phyloP scores from a whole-genome alignment of 2,113 vertebrate species.

The Raja brachyura region DNA sequence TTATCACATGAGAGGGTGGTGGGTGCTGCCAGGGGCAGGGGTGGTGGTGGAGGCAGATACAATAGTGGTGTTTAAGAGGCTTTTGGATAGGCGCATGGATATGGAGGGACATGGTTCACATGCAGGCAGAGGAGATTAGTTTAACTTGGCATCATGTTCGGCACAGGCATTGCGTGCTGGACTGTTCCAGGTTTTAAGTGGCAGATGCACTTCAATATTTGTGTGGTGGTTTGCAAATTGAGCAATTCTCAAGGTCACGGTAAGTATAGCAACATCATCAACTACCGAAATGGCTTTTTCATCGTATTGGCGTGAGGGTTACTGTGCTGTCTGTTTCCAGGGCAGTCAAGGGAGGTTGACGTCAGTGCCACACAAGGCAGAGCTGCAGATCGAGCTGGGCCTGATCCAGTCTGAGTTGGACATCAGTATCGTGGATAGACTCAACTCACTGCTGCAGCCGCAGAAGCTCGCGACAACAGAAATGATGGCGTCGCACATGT shows the following conservation, averaged over 20 bases:
- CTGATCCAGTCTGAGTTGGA: conserved; percentile 78
- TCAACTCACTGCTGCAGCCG: conserved; percentile 89
- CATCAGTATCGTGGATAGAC: conserved; percentile 93
- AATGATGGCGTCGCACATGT: conserved; percentile 94
- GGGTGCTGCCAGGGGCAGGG: too few relatives aligned
- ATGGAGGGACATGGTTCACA: too few relatives aligned
- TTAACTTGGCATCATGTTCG: too few relatives aligned
- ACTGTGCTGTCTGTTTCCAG: conserved; percentile 51
- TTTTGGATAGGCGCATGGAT: too few relatives aligned
- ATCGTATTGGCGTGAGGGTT: neutral
- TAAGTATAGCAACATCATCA: neutral
- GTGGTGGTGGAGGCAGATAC: too few relatives aligned
- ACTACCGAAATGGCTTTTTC: neutral
- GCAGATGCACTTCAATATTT: neutral
- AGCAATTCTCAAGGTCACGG: neutral
- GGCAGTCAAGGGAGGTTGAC: conserved; percentile 84
- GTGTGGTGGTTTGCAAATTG: neutral
- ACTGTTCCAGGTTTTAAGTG: neutral
- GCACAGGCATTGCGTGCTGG: too few relatives aligned
- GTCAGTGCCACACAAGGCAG: conserved; percentile 81
- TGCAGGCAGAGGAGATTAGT: too few relatives aligned
- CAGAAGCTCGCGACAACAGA: conserved; percentile 85
- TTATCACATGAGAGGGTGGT: too few relatives aligned
- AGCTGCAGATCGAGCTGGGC: conserved; percentile 79
- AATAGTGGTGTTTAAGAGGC: too few relatives aligned